Base-by-base conservation (phyloP, 2,888 invertebrate genomes). In the Sesia apiformis region DNA sequence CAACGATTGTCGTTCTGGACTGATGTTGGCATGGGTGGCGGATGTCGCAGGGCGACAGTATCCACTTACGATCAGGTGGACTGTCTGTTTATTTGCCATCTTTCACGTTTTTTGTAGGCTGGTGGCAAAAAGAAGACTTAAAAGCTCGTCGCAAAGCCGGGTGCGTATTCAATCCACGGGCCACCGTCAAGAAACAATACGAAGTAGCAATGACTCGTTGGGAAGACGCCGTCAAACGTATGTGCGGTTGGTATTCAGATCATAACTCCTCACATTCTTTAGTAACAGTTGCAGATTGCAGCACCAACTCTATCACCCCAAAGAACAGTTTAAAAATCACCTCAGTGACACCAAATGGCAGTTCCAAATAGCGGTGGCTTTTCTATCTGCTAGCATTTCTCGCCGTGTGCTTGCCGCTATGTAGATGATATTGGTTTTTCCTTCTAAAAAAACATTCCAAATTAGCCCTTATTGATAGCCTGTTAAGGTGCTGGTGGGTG, bases 41-140 rank as follows among this genome's bases (percentile, higher is more conserved):
- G 23, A 23, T 23, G 23, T 23, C 23, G 23, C 23, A 23, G 23
- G 23, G 23, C 23, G 23, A 23, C 23, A 23, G 2, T 23, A 23
- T 23, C 23, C 23, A 23, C 23, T 23, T 23, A 23, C 1, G 1
- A 23, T 23, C 23, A 23, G 23, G 7, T 42, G 7, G 7, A 42
- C 5, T 42, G 5, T 42, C 5, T 42, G 7, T 6, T 42, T 42
- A 42, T 42, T 42, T 42, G 42, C 3, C 42, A 42, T 42, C 7
- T 42, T 7, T 23, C 23, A 23, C 23, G 23, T 55, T 49, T 43
- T 54, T 71, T 76, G 8, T 76, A 94, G 95, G 94, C 64, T 96
- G 96, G 95, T 91, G 92, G 63, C 89, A 89, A 52, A 91, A 92
- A 65, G 91, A 93, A 3, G 94, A 96, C 61, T 72, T 96, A 39